Evolutionary conservation across 2,797 vertebrate species (phyloP), one percentile per base, ranked within the genome.

Genomic region (Gymnothorax javanicus): DNA sequence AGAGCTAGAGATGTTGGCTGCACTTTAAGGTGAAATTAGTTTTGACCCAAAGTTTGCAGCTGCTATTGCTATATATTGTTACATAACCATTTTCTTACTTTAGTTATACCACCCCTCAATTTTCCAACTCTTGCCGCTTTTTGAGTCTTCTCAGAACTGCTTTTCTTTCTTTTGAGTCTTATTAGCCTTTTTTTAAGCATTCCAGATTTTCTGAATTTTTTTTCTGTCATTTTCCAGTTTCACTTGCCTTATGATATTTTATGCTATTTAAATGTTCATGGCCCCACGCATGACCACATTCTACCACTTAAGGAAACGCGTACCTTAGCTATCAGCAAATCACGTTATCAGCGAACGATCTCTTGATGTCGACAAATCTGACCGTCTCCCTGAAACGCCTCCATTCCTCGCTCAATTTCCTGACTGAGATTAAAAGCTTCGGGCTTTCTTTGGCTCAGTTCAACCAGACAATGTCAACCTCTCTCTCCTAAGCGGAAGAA

Each of bases 381-480:
- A 52, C 33, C 33, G 20, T 77, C 73, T 77, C 73, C 52, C 73
- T 84, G 60, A 84, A 67, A 67, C 7, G 27, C 25, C 60, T 64
- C 33, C 1, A 9, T 4, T 11, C 20, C 13, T 13, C 58, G 9
- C 60, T 84, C 59, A 50, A 84, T 84, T 64, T 64, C 83, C n/a
- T 84, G 59, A 84, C 23, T 25, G 43, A 20, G 59, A 25, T 52
- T 64, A 33, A 84, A 67, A 64, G 25, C 33, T 33, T 17, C 3
- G 7, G 11, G 83, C 20, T 43, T 84, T 50, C 52, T 73, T 85
- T 85, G 25, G 67, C 64, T 85, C 69, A 15, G 73, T 77, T 77
- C 17, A 20, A 20, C 73, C 17, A 77, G 43, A 52, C 73, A 77
- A 77, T 50, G 71, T 43, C 7, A 15, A 52, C 33, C 20, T 15